Evolutionary conservation across 2,113 vertebrate species (phyloP).

Genomic region (Centrocercus urophasianus): DNA sequence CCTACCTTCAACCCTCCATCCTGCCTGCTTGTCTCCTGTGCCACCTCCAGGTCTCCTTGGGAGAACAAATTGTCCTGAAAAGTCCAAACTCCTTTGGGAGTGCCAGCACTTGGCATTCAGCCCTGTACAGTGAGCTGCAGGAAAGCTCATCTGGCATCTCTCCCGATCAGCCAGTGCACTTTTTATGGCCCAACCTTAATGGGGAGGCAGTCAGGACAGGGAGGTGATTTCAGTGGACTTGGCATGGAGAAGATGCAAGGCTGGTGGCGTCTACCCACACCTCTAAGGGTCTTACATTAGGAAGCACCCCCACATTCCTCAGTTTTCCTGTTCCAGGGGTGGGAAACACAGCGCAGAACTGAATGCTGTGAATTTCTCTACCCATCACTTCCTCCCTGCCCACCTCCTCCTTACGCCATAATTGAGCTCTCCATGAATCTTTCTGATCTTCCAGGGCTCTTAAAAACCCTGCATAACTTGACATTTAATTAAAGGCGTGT

Average conservation of each 20-base stretch:
- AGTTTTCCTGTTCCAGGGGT: background rate
- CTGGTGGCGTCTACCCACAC: background rate
- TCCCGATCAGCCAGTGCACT: background rate
- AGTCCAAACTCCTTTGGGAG: background rate
- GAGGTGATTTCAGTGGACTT: background rate
- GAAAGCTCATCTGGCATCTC: background rate
- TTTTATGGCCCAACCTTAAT: background rate
- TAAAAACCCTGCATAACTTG: background rate
- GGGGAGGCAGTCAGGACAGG: background rate
- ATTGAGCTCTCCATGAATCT: background rate
- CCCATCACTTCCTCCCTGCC: background rate
- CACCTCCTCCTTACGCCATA: background rate
- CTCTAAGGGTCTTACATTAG: background rate
- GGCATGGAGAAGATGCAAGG: background rate
- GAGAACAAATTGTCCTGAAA: constrained; percentile 3
- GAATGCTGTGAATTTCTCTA: background rate
- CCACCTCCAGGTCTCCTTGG: background rate
- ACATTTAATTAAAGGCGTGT: constrained; percentile 57
- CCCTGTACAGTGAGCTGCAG: background rate
- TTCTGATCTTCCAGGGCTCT: background rate
- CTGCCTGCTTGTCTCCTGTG: background rate
- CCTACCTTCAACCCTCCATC: background rate
- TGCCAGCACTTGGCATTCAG: background rate
- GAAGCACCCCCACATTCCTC: background rate
- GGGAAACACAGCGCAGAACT: background rate